Conservation (phyloP, 2,113 vertebrate genomes). For the Irena cyanogastra region DNA sequence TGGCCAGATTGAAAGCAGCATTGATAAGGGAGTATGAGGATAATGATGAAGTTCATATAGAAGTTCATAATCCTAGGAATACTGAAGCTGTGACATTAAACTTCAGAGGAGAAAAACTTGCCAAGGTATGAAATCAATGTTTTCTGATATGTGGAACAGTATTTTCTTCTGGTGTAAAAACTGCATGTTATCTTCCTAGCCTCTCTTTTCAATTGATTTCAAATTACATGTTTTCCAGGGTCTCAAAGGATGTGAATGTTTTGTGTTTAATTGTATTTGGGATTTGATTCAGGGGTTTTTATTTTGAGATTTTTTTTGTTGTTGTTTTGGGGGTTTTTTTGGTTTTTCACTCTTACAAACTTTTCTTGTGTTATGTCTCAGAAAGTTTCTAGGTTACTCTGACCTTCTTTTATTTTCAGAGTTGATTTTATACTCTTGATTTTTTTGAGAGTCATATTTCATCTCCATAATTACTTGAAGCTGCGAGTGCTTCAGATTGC, state of each 20-base stretch:
- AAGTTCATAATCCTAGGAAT: conserved; percentile 95
- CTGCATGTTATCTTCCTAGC: not conserved
- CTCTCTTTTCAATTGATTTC: not conserved
- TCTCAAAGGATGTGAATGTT: not conserved
- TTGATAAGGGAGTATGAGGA: conserved; percentile 96
- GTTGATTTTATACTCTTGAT: not conserved
- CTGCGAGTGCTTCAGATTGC: not conserved
- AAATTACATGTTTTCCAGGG: not conserved
- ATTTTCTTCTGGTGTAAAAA: not conserved
- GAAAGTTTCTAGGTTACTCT: not conserved
- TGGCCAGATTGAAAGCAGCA: conserved; percentile 95
- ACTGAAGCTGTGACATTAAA: conserved; percentile 95
- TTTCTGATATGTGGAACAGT: not conserved
- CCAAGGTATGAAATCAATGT: conserved; percentile 78
- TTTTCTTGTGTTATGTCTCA: not conserved
- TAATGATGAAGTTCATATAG: conserved; percentile 94
- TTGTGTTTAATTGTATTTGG: not conserved
- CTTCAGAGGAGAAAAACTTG: conserved; percentile 97
- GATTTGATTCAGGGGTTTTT: fast-evolving
- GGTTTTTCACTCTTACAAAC: not conserved
- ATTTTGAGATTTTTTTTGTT: not conserved
- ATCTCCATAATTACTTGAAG: not conserved
- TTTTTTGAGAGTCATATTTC: not conserved
- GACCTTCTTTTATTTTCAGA: not conserved
- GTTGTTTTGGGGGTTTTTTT: not conserved